Conservation (phyloP, 2,888 invertebrate species). For the Vesta saturnalis region DNA sequence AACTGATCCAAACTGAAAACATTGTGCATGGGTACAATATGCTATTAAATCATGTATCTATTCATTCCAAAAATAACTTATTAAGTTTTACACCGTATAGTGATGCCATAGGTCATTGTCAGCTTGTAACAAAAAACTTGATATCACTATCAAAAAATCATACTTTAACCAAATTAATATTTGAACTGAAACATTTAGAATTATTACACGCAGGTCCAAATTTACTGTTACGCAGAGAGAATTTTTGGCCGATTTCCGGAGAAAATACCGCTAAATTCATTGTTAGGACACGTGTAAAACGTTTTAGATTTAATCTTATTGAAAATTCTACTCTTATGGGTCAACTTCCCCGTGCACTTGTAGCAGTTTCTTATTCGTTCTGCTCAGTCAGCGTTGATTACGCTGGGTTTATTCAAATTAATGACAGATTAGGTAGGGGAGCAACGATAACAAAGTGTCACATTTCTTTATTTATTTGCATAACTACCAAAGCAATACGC, state of each 20-base stretch:
- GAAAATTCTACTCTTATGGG: slow-evolving; percentile 10
- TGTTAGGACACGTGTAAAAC: slow-evolving; percentile 2
- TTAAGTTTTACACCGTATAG: slow-evolving; percentile 9
- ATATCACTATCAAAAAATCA: slow-evolving; percentile 36
- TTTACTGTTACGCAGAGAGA: slow-evolving; percentile 29
- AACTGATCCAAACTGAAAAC: background rate
- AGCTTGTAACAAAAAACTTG: slow-evolving; percentile 28
- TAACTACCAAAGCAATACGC: slow-evolving; percentile 26
- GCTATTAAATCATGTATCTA: background rate
- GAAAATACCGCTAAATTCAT: slow-evolving; percentile 9
- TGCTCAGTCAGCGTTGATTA: slow-evolving; percentile 22
- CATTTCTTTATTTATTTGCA: slow-evolving; percentile 20
- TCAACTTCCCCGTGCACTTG: slow-evolving; percentile 16
- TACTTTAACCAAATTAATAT: slow-evolving; percentile 28
- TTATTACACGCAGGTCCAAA: slow-evolving; percentile 42
- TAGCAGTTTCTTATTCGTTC: slow-evolving; percentile 8
- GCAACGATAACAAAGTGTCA: slow-evolving; percentile 19
- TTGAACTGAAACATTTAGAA: slow-evolving; percentile 26
- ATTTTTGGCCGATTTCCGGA: slow-evolving; percentile 45
- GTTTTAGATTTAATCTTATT: slow-evolving; percentile 13
- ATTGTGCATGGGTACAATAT: background rate
- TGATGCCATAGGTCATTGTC: slow-evolving; percentile 22
- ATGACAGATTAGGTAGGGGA: background rate
- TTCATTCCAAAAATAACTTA: background rate
- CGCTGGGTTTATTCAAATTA: slow-evolving; percentile 26